Percentiles rank a stretch among this genome's conserved stretches.
These are phyloP conservation scores for Microplitis deprimator DNA, from an alignment of 2,888 invertebrate species.

Conservation along the genomic window DNA sequence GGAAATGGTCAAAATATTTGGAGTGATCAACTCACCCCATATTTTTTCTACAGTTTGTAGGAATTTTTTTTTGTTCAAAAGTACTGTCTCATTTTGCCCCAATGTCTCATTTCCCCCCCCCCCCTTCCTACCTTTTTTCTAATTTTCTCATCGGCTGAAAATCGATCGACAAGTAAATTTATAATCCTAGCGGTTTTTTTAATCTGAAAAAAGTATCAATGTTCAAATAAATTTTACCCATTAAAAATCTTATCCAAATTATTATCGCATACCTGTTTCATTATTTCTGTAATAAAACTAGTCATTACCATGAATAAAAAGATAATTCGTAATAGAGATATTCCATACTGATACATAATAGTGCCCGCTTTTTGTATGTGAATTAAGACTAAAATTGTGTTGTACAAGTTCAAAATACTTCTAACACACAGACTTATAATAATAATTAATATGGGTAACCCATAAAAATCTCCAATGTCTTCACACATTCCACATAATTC, in stretches of 20 bases:
- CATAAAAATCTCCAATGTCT: not conserved
- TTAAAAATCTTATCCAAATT: not conserved
- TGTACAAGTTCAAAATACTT: not conserved
- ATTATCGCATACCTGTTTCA: not conserved
- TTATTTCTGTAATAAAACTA: not conserved
- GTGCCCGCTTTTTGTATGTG: not conserved
- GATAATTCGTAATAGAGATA: not conserved
- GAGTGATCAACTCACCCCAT: too few species aligned
- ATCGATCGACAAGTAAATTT: not conserved
- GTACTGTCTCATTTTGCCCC: too few species aligned
- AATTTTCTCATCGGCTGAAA: not conserved
- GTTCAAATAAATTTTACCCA: not conserved
- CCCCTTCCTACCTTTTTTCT: not conserved
- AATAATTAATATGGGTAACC: not conserved
- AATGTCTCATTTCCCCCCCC: too few species aligned
- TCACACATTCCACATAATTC: not conserved
- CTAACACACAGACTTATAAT: not conserved
- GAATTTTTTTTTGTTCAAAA: too few species aligned
- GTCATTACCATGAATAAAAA: not conserved
- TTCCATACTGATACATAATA: not conserved
- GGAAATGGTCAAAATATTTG: too few species aligned
- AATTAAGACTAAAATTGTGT: not conserved
- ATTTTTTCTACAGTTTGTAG: too few species aligned
- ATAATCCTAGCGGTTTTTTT: not conserved
- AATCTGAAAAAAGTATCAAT: not conserved